Base-by-base conservation (phyloP, 1,140 invertebrate genomes). In the Ooceraea biroi region DNA sequence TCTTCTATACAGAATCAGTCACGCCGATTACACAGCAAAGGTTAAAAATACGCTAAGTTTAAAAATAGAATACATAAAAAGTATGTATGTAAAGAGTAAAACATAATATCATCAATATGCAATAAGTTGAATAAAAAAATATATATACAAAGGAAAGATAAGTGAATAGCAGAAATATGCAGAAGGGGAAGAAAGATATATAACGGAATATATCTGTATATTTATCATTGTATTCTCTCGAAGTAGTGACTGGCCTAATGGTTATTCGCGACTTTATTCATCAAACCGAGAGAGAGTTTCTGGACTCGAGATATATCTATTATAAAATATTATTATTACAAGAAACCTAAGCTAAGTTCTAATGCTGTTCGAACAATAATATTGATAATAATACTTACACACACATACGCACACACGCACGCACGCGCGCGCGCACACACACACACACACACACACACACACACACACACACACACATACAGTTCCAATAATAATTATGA, bases 341-440 rank as follows among this genome's bases (percentile, higher is more conserved):
- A 86, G 83, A 83, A 87, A 88, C 71, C 83, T 94, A 94, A 91
- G 91, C 91, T 94, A 94, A 94, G 92, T 90, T 93, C 87, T 88
- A 91, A 94, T 94, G 94, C 94, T 94, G 93, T 94, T 94, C 93
- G 94, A 94, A 94, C 94, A 94, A 94, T 94, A 94, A 94, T 94
- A 92, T 88, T 91, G 91, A 94, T 91, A 92, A 90, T 92, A 92
- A 92, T 90, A 91, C 85, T 87, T 73, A 89, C 85, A 80, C 65
- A 85, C 92, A 93, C 92, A 93, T 89, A 91, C 87, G 88, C 65
- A 88, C 84, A 74, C 69, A 85, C 82, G 85, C 41, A 78, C 82
- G 69, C 68, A 83, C 41, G 48, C 22, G 65, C 65, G 83, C 82
- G 89, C 82, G 86, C 82, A 86, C 90, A 90, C 50, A 92, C 65